Evolutionary conservation across 1,140 invertebrate species (phyloP), one percentile per base, ranked within the genome.

Genomic region (Planococcus citri): DNA sequence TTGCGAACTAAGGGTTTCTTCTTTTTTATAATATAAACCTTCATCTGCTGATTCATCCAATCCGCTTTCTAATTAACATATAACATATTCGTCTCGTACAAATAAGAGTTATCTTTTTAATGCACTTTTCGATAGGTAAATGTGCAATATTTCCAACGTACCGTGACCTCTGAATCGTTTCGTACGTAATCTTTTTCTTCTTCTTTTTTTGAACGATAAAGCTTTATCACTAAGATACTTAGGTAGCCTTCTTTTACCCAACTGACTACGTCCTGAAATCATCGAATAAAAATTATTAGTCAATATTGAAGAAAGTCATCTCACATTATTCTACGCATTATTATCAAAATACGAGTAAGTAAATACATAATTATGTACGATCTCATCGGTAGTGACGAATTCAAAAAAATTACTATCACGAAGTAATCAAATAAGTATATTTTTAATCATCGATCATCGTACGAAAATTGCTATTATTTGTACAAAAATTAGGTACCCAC

Each of bases 21-120:
- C 60, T 64, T 64, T 64, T 64, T 64, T 64, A 27, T 64, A 64
- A 27, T 64, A 64, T 21, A 64, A 64, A 2, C 60, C 60, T 64
- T 64, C 60, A 25, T 64, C 60, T 24, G 60, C 60, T 25, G 60
- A 64, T 27, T 64, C 60, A 27, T 64, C 60, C 22, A 64, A 64
- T 25, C 60, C 60, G 17, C 25, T 64, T 24, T 64, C 60, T 64
- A 17, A 10, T 25, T 4, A 22, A 60, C 4, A 17, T 9, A n/a
- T n/a, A n/a, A n/a, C n/a, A n/a, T 14, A 8, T 37, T 37, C 33
- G 41, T 17, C 41, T 4, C 41, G n/a, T 3, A 51, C 10, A 51
- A 51, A 51, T n/a, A 51, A 51, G n/a, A n/a, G n/a, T n/a, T n/a
- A n/a, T n/a, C n/a, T n/a, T n/a, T n/a, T n/a, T n/a, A n/a, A n/a